Percentiles rank a stretch among this genome's conserved stretches.
phyloP scores from a whole-genome alignment of 2,797 vertebrate species.

The Hephaestus fuliginosus region DNA sequence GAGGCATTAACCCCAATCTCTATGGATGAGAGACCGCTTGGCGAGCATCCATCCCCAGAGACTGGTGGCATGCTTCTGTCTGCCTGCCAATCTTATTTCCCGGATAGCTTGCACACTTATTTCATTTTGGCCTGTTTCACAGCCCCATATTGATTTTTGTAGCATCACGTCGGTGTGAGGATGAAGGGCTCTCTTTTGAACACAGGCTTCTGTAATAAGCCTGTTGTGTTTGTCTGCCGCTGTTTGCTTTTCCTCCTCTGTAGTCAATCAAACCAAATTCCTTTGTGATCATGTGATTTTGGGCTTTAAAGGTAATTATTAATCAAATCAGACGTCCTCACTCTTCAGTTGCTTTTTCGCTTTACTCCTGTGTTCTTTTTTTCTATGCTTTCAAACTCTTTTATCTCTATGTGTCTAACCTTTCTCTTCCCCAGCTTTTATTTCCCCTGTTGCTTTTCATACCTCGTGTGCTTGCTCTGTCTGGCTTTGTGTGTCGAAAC shows the following conservation, averaged over 20 bases:
- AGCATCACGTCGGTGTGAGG: slow-evolving; percentile 72
- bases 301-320: slow-evolving; percentile 43
- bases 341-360: slow-evolving; percentile 2
- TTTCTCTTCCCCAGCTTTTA: slow-evolving; percentile 65
- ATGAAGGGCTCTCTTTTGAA: slow-evolving; percentile 67
- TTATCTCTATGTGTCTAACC: slow-evolving; percentile 65
- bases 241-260: slow-evolving; percentile 40
- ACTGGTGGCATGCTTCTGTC: slow-evolving; percentile 74
- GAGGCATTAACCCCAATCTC: slow-evolving; percentile 84
- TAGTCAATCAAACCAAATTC: slow-evolving; percentile 51
- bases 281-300: slow-evolving; percentile 47
- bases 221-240: slow-evolving; percentile 58
- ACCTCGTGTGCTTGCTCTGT: slow-evolving; percentile 50
- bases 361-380: slow-evolving; percentile 18
- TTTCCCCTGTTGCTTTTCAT: slow-evolving; percentile 74
- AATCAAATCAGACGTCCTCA: slow-evolving; percentile 45
- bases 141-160: slow-evolving; percentile 81
- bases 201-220: slow-evolving; percentile 61
- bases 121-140: slow-evolving; percentile 84
- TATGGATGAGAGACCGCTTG: slow-evolving; percentile 66
- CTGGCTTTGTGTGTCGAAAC: slow-evolving; percentile 66
- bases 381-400: slow-evolving; percentile 41
- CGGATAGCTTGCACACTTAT: slow-evolving; percentile 83
- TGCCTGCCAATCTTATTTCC: slow-evolving; percentile 84
- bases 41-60: slow-evolving; percentile 71